These are phyloP conservation scores for Agapostemon virescens DNA, from an alignment of 2,888 invertebrate species.

Conservation along the genomic window DNA sequence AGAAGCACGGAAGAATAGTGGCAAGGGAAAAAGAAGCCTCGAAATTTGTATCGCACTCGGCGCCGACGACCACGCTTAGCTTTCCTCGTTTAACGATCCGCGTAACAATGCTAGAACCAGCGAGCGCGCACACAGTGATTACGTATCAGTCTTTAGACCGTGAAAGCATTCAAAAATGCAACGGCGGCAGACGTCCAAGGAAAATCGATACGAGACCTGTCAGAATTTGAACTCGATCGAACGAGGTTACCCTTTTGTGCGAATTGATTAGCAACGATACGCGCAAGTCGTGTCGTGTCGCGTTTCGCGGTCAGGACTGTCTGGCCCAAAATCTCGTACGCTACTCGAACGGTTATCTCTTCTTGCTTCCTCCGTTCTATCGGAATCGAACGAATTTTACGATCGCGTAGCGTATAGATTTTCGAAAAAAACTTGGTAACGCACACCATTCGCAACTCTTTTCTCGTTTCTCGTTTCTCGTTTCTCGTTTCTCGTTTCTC, in stretches of 20 bases:
- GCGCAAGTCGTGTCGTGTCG: background rate
- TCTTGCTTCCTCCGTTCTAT: background rate
- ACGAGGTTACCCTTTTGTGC: background rate
- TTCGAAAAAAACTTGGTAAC: too few species aligned
- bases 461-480: too few species aligned
- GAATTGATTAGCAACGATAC: conserved; percentile 7
- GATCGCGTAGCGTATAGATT: background rate
- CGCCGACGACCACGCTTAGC: conserved; percentile 15
- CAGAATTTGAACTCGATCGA: conserved; percentile 22
- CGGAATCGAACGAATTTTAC: too few species aligned
- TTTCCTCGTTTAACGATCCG: conserved; percentile 41
- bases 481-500: background rate
- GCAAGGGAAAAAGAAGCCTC: background rate
- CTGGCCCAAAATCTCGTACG: background rate
- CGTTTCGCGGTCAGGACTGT: background rate
- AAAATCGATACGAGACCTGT: conserved; percentile 21
- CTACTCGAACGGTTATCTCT: background rate
- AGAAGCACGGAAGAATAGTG: background rate
- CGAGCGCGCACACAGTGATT: conserved; percentile 17
- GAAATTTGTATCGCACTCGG: conserved; percentile 21
- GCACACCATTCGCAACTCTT: too few species aligned
- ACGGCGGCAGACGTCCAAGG: background rate
- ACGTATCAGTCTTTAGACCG: background rate
- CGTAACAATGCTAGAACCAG: conserved; percentile 27
- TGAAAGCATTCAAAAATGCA: conserved; percentile 32